These are phyloP conservation scores for Glareola pratincola DNA, from an alignment of 2,113 vertebrate genomes.

Conservation along the genomic window DNA sequence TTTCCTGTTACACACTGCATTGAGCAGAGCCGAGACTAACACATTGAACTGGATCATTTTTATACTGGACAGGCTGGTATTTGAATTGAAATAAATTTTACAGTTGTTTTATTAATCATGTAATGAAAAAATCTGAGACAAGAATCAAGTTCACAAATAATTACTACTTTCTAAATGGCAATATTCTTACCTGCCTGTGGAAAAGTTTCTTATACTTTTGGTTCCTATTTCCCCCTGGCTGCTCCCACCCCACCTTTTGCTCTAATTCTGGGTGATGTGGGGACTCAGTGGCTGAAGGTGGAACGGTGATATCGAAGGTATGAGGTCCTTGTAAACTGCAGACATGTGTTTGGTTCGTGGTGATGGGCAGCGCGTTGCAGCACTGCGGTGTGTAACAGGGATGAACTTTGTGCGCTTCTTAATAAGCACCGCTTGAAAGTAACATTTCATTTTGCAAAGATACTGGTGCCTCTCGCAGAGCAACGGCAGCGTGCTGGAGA, in stretches of 20 bases:
- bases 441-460: neutral
- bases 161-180: neutral
- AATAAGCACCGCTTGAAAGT: neutral
- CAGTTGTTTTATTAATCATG: neutral
- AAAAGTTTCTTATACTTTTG: neutral
- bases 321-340: neutral
- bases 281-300: neutral
- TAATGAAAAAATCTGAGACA: neutral
- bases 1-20: neutral
- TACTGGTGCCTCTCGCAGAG: neutral
- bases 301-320: accelerated
- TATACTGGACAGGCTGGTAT: neutral
- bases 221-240: neutral
- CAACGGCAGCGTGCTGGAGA: neutral
- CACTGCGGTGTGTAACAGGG: accelerated
- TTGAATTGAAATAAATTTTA: neutral
- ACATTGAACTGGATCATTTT: neutral
- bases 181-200: neutral
- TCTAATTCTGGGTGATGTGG: accelerated
- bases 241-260: neutral
- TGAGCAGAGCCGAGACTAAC: neutral
- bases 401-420: accelerated
- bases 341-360: accelerated
- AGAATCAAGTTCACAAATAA: neutral
- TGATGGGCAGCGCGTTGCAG: neutral